Conservation (phyloP, 2,888 invertebrate species). For the Dasysyrphus tricinctus region DNA sequence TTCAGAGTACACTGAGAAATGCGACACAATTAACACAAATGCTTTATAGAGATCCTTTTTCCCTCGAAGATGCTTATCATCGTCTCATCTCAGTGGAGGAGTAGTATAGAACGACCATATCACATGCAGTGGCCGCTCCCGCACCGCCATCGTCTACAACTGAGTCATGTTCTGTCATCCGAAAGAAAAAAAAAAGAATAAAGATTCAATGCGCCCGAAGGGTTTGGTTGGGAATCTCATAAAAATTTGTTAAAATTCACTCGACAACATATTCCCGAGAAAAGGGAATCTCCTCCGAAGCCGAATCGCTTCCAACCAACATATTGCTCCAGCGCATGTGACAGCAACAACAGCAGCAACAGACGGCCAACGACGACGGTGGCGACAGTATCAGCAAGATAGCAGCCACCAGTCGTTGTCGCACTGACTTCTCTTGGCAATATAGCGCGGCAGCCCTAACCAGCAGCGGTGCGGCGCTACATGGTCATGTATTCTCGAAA, state of each 20-base stretch:
- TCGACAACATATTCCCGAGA: conserved; percentile 72
- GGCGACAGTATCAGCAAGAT: conserved; percentile 75
- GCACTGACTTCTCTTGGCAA: conserved; percentile 42
- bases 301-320: conserved; percentile 23
- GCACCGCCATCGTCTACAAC: conserved; percentile 15
- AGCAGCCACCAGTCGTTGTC: conserved; percentile 67
- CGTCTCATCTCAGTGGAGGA: conserved; percentile 38
- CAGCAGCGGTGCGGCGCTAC: conserved; percentile 72
- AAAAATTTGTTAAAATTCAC: conserved; percentile 74
- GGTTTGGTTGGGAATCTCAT: conserved; percentile 62
- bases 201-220: conserved; percentile 56
- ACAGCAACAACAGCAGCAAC: conserved; percentile 54
- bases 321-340: conserved; percentile 54
- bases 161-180: conserved; percentile 31
- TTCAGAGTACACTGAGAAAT: conserved; percentile 73
- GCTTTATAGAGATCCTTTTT: conserved; percentile 76
- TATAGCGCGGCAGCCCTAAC: conserved; percentile 69
- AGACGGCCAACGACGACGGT: conserved; percentile 46
- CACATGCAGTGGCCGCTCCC: neutral
- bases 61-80: conserved; percentile 66
- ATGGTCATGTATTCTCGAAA: conserved; percentile 78
- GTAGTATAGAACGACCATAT: conserved; percentile 46
- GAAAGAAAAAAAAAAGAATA: neutral
- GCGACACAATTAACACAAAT: conserved; percentile 77
- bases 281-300: conserved; percentile 65